Base-by-base conservation (phyloP, 2,888 invertebrate genomes). In the Gortyna flavago region DNA sequence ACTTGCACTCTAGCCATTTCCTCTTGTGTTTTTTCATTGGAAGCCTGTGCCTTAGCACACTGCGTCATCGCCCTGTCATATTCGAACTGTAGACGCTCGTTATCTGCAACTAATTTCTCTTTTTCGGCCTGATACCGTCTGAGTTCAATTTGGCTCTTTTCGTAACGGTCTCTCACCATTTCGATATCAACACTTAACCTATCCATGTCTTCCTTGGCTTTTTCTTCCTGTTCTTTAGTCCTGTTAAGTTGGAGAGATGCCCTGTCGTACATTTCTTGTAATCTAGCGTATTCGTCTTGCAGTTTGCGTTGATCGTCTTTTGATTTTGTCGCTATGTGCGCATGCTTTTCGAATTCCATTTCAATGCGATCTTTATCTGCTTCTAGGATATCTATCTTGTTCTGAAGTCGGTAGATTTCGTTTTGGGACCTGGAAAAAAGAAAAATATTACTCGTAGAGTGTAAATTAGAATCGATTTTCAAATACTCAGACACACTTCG, bases 211-310 rank as follows among this genome's bases (percentile, higher is more conserved):
- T 98, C 98, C 90, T 99, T 98, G 48, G 98, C 98, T 93, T 99
- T 99, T 88, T 99, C 99, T 95, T 99, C 99, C 89, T 98, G 97
- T 94, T 99, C 99, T 94, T 99, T 99, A 73, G 98, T 98, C 87
- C 99, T 97, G 77, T 98, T 98, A 44, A 99, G 96, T 93, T 99
- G 99, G 88, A 99, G 96, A 21, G 98, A 98, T 29, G 98, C 98
- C 84, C 99, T 97, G 90, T 99, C 99, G 92, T 99, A 99, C 97
- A 98, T 97, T 95, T 99, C 99, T 93, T 99, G 99, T 74, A 99
- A 95, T 81, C 98, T 97, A 72, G 98, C 97, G 86, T 98, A 96
- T 93, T 99, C 99, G 88, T 99, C 99, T 94, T 99, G 98, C 32
- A 98, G 95, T 93, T 99, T 99, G 62, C 99, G 97, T 85, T 98